These are phyloP conservation scores for Rallus crepitans DNA, from an alignment of 2,797 vertebrate species.

Conservation along the genomic window DNA sequence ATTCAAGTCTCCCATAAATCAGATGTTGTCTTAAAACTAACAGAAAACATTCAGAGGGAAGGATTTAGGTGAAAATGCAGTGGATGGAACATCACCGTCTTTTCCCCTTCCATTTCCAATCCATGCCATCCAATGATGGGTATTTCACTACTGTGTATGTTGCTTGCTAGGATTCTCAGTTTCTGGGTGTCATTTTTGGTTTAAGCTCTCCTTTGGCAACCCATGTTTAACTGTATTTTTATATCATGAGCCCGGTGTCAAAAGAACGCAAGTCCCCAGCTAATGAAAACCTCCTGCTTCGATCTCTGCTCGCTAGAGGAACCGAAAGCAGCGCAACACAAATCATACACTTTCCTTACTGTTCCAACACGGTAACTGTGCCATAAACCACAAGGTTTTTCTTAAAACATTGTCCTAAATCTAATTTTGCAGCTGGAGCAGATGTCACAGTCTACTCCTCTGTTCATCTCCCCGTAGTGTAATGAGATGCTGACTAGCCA, in stretches of 20 bases:
- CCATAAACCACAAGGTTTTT: background rate
- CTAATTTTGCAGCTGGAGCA: background rate
- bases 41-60: background rate
- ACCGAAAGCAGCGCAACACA: background rate
- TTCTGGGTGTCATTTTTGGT: background rate
- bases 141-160: background rate
- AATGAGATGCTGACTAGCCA: background rate
- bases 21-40: background rate
- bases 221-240: background rate
- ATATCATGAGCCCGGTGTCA: background rate
- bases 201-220: background rate
- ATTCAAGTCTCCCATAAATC: background rate
- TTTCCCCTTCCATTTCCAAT: background rate
- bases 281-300: background rate
- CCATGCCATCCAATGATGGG: background rate
- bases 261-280: background rate
- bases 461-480: rapidly evolving
- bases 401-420: background rate
- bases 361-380: background rate
- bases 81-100: background rate
- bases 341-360: background rate
- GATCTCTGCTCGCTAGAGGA: background rate
- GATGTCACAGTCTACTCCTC: rapidly evolving
- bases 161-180: background rate
- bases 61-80: background rate